A percentile compares a stretch with the other conserved stretches of the same genome.
Evolutionary conservation across 2,113 vertebrate genomes (phyloP).

Genomic region (Gymnorhina tibicen): DNA sequence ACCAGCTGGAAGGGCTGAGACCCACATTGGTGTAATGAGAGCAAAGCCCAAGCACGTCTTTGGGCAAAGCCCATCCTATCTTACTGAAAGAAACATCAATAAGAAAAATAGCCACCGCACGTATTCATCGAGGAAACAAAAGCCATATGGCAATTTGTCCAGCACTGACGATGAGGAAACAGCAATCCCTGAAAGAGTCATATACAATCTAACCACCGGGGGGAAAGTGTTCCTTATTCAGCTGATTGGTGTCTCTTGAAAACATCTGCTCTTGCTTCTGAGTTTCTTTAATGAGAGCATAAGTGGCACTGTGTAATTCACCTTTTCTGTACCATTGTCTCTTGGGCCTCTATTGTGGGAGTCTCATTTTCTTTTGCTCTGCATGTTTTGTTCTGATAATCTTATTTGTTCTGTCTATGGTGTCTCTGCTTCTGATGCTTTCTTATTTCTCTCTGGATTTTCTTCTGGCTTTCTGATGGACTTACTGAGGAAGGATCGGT

Average conservation of each 20-base stretch:
- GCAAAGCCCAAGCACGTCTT: background rate
- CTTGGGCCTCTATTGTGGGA: background rate
- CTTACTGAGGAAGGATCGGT: background rate
- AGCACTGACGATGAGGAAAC: background rate
- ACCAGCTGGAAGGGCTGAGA: background rate
- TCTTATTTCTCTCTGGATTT: background rate
- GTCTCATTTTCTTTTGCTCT: background rate
- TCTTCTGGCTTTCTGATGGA: background rate
- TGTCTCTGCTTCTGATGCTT: background rate
- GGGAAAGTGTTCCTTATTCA: background rate
- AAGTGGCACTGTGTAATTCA: background rate
- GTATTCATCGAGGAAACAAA: background rate
- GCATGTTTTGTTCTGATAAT: background rate
- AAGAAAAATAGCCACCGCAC: background rate
- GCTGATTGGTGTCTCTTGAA: background rate
- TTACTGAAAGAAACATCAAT: background rate
- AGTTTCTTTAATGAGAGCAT: background rate
- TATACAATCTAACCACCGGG: background rate
- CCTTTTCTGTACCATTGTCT: background rate
- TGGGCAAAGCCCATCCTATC: background rate
- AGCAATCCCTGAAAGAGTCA: background rate
- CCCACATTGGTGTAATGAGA: background rate
- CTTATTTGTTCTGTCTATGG: background rate
- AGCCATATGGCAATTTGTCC: background rate
- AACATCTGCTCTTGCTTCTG: background rate